These are phyloP conservation scores for Dascyllus trimaculatus DNA, from an alignment of 2,113 vertebrate species.

Conservation along the genomic window DNA sequence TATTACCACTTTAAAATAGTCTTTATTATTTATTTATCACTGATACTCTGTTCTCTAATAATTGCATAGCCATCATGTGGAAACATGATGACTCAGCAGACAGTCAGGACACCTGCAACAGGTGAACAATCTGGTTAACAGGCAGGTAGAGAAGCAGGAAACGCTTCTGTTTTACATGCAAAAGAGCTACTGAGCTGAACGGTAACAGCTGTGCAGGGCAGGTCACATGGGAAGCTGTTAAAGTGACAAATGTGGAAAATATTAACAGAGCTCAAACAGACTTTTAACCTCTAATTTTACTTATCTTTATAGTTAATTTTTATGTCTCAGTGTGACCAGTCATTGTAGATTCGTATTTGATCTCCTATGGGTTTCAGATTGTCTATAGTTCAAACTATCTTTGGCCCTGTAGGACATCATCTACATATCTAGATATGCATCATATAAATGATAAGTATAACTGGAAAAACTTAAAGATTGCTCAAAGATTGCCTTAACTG, in stretches of 20 bases:
- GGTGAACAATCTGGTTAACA: slow-evolving; percentile 4
- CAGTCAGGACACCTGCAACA: background rate
- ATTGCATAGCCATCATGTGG: background rate
- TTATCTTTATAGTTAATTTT: background rate
- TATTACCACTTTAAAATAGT: background rate
- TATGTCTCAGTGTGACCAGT: background rate
- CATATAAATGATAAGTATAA: no score
- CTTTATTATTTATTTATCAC: no score
- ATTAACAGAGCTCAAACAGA: background rate
- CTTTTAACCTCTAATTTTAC: background rate
- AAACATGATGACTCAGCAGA: slow-evolving; percentile 1
- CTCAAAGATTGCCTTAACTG: no score
- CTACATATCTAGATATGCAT: no score
- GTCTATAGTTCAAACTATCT: no score
- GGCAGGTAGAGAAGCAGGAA: slow-evolving; percentile 5
- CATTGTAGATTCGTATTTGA: background rate
- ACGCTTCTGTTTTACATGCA: slow-evolving; percentile 7
- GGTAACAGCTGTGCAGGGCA: background rate
- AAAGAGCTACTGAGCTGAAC: background rate
- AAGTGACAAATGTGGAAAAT: background rate
- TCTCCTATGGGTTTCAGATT: no score
- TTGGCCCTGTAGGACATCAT: no score
- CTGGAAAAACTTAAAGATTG: no score
- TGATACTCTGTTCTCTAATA: background rate
- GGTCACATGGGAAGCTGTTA: background rate